These are phyloP conservation scores for Acromyrmex echinatior DNA, from an alignment of 1,140 invertebrate genomes.

Conservation along the genomic window DNA sequence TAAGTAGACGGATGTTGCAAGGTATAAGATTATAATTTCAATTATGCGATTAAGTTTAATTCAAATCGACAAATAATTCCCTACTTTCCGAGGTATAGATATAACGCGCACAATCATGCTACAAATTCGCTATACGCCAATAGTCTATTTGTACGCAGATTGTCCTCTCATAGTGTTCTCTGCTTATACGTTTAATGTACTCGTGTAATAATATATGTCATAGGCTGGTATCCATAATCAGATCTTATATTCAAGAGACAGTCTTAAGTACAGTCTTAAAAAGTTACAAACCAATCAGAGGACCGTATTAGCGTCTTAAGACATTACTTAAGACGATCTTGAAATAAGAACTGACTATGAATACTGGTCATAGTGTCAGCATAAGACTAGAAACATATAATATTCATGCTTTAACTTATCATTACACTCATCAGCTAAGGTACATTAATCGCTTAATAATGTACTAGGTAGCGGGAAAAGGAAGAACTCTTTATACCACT, in stretches of 20 bases:
- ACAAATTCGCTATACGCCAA: conserved; percentile 68
- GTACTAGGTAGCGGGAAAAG: conserved; percentile 38
- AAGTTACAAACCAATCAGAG: too few relatives aligned
- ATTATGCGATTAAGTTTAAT: conserved; percentile 36
- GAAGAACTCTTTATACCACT: conserved; percentile 41
- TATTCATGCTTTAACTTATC: conserved; percentile 64
- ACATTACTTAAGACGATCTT: too few relatives aligned
- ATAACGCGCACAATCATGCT: conserved; percentile 69
- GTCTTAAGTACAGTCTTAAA: too few relatives aligned
- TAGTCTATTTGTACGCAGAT: conserved; percentile 73
- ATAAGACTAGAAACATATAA: conserved; percentile 56
- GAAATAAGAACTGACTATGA: too few relatives aligned
- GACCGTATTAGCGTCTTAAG: too few relatives aligned
- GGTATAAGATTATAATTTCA: conserved; percentile 28
- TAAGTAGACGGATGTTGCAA: conserved; percentile 35
- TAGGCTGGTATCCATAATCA: not conserved
- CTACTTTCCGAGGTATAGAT: conserved; percentile 56
- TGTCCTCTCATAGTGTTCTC: conserved; percentile 70
- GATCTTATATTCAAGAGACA: too few relatives aligned
- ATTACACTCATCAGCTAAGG: conserved; percentile 31
- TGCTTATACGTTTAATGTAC: conserved; percentile 57
- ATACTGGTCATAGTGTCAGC: not conserved
- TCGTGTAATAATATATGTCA: conserved; percentile 47
- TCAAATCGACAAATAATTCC: conserved; percentile 53
- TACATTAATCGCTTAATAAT: conserved; percentile 45